Conservation (phyloP, 2,113 vertebrate species). For the Ovis aries region DNA sequence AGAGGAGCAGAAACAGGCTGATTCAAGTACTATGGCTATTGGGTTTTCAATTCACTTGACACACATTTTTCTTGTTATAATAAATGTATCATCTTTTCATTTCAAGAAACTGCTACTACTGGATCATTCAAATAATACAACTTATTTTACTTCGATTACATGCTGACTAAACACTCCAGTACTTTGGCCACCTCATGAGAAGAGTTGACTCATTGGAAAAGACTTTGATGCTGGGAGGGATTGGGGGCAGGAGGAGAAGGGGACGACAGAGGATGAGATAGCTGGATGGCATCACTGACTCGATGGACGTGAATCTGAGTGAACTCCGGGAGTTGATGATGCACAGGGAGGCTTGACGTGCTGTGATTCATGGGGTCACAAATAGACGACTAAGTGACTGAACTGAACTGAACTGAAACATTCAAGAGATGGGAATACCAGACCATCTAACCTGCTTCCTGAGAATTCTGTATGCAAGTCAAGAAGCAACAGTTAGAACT, state of each 20-base stretch:
- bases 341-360: too few species aligned
- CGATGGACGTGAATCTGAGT: too few species aligned
- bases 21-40: background rate
- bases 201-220: too few species aligned
- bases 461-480: background rate
- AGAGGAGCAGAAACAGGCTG: background rate
- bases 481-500: background rate
- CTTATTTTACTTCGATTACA: background rate
- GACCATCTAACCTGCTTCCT: background rate
- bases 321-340: too few species aligned
- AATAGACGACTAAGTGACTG: accelerated
- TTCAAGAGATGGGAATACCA: background rate
- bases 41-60: background rate
- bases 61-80: background rate
- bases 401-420: background rate
- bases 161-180: background rate
- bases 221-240: too few species aligned
- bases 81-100: background rate
- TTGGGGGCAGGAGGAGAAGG: too few species aligned
- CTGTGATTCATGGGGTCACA: too few species aligned
- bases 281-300: too few species aligned
- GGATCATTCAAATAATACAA: background rate
- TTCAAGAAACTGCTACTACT: background rate
- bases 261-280: too few species aligned
- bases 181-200: too few species aligned